These are phyloP conservation scores for Esox lucius DNA, from an alignment of 2,797 vertebrate species.

Conservation along the genomic window DNA sequence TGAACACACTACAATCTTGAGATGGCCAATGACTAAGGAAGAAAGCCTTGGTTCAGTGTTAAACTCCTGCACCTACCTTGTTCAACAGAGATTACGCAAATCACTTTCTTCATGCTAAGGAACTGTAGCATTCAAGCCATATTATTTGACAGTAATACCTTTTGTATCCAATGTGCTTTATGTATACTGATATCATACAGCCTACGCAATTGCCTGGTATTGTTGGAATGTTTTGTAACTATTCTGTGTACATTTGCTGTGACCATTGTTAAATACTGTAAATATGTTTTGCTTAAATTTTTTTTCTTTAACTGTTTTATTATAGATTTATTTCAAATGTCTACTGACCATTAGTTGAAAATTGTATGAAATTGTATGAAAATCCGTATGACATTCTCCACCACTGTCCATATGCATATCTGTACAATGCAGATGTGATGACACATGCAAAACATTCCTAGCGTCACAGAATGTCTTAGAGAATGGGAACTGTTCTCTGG, in stretches of 20 bases:
- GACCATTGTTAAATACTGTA: slow-evolving; percentile 59
- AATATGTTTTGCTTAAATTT: slow-evolving; percentile 44
- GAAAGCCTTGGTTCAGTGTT: neutral
- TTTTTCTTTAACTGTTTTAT: slow-evolving; percentile 20
- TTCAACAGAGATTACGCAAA: slow-evolving; percentile 12
- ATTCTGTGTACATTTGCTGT: slow-evolving; percentile 35
- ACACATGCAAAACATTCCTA: neutral
- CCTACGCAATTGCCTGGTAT: slow-evolving; percentile 31
- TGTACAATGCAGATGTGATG: neutral
- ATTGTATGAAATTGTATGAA: neutral
- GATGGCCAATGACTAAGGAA: neutral
- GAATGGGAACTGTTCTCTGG: neutral
- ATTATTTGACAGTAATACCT: slow-evolving; percentile 30
- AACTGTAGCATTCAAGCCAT: slow-evolving; percentile 67
- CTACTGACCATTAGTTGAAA: neutral
- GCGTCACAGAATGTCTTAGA: neutral
- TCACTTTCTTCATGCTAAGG: slow-evolving; percentile 30
- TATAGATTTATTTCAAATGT: neutral
- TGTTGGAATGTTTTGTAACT: slow-evolving; percentile 24
- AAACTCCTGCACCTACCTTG: neutral
- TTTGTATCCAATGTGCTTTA: slow-evolving; percentile 29
- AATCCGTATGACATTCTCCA: neutral
- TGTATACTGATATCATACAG: slow-evolving; percentile 25
- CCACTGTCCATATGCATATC: neutral
- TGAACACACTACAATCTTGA: neutral